Conservation (phyloP, 1,140 invertebrate genomes). For the Drosophila serrata region DNA sequence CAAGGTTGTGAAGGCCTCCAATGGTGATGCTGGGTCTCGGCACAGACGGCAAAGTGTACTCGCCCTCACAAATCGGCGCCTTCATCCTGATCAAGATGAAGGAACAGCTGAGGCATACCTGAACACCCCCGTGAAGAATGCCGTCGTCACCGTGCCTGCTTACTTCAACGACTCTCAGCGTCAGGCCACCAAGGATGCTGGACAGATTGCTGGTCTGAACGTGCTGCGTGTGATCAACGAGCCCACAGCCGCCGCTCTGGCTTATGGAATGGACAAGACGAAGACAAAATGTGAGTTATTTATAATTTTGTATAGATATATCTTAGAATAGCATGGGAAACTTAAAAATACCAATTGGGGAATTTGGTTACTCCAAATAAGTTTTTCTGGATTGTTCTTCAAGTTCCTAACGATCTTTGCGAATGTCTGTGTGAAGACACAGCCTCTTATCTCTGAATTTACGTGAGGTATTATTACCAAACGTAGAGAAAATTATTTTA, state of each 20-base stretch:
- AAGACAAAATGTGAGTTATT: constrained; percentile 96
- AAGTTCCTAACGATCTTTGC: background rate
- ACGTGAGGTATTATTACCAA: background rate
- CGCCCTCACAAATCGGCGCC: constrained; percentile 97
- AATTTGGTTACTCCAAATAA: too few relatives aligned
- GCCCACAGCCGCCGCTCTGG: constrained; percentile 98
- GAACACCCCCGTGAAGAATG: constrained; percentile 93
- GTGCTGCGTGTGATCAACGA: constrained; percentile 98
- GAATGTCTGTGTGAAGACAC: background rate
- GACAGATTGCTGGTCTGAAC: constrained; percentile 98
- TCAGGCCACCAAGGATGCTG: constrained; percentile 99
- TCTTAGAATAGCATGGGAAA: too few relatives aligned
- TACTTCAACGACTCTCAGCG: constrained; percentile 99
- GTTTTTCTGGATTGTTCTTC: constrained; percentile 1
- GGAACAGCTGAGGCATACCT: constrained; percentile 97
- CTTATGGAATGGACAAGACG: constrained; percentile 99
- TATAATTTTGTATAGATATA: background rate
- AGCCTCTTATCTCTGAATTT: background rate
- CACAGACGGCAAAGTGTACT: constrained; percentile 96
- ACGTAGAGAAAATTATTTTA: background rate
- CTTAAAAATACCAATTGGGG: too few relatives aligned
- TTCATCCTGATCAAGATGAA: constrained; percentile 98
- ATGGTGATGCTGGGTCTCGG: constrained; percentile 99
- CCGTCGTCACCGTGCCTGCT: constrained; percentile 97
- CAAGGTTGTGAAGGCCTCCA: constrained; percentile 98